Percentiles rank a stretch among this genome's conserved stretches.
Evolutionary conservation across 2,113 vertebrate genomes (phyloP).

Genomic region (Dolichotis patagonum): DNA sequence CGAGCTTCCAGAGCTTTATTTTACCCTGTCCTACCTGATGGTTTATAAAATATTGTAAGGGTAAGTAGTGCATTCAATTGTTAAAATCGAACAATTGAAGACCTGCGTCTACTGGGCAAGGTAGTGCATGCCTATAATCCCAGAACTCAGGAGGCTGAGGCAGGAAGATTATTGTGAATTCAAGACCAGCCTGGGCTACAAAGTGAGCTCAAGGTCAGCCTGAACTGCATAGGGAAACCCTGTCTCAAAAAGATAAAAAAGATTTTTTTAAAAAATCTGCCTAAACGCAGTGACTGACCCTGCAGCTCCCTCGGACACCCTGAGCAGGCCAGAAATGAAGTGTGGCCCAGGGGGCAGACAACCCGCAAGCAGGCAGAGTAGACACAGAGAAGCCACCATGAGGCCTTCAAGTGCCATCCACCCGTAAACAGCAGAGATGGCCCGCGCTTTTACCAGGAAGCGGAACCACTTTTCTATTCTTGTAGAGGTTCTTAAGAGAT

Average conservation of each 20-base stretch:
- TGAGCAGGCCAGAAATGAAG: fast-evolving
- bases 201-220: too few relatives aligned
- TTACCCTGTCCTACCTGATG: background rate
- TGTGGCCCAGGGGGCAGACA: fast-evolving
- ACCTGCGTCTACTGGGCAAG: background rate
- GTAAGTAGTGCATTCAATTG: background rate
- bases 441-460: constrained; percentile 3
- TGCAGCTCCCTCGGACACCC: fast-evolving
- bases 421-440: fast-evolving
- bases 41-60: background rate
- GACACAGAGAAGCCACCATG: background rate
- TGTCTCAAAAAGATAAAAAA: too few relatives aligned
- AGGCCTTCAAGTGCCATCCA: fast-evolving
- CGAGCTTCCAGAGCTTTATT: background rate
- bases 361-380: background rate
- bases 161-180: too few relatives aligned
- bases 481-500: constrained; percentile 53
- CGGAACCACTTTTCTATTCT: constrained; percentile 51
- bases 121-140: too few relatives aligned
- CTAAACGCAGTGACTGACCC: background rate
- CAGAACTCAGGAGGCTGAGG: too few relatives aligned
- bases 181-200: too few relatives aligned
- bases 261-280: too few relatives aligned
- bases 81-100: background rate
- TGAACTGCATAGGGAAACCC: too few relatives aligned